Percentiles rank a stretch among this genome's conserved stretches.
These are phyloP conservation scores for Agelastica alni DNA, from an alignment of 2,888 invertebrate species.

Conservation along the genomic window DNA sequence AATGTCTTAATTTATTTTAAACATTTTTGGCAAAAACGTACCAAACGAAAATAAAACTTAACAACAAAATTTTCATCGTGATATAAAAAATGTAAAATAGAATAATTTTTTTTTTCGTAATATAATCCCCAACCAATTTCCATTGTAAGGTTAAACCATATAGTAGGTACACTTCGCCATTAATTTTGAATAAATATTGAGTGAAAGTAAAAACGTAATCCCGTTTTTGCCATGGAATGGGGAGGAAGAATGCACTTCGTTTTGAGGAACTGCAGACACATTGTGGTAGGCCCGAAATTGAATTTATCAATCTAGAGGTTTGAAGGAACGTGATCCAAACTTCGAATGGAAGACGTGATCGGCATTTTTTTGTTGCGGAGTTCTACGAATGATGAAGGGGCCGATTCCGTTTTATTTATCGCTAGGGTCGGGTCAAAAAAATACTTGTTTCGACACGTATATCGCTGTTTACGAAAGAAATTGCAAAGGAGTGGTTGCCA, in stretches of 20 bases:
- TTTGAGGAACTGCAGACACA: constrained; percentile 33
- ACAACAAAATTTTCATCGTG: too few relatives aligned
- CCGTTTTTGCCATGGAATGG: too few relatives aligned
- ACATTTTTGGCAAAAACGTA: too few relatives aligned
- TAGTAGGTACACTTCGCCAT: too few relatives aligned
- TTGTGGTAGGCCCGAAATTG: constrained; percentile 45
- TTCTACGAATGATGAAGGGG: constrained; percentile 7
- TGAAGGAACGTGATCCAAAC: constrained; percentile 34
- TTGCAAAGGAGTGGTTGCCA: neutral
- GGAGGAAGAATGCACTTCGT: constrained; percentile 27
- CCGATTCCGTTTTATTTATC: constrained; percentile 18
- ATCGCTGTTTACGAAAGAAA: neutral
- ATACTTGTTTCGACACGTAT: neutral
- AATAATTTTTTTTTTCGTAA: too few relatives aligned
- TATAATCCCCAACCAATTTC: too few relatives aligned
- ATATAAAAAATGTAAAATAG: too few relatives aligned
- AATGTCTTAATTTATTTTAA: too few relatives aligned
- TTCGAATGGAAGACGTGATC: constrained; percentile 37
- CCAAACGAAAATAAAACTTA: too few relatives aligned
- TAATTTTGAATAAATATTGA: too few relatives aligned
- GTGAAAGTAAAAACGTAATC: too few relatives aligned
- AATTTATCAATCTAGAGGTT: constrained; percentile 44
- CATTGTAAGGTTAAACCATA: too few relatives aligned
- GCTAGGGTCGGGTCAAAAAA: neutral
- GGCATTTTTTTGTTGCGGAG: constrained; percentile 31